Conservation (phyloP, 2,888 invertebrate genomes). For the Xylota sylvarum region DNA sequence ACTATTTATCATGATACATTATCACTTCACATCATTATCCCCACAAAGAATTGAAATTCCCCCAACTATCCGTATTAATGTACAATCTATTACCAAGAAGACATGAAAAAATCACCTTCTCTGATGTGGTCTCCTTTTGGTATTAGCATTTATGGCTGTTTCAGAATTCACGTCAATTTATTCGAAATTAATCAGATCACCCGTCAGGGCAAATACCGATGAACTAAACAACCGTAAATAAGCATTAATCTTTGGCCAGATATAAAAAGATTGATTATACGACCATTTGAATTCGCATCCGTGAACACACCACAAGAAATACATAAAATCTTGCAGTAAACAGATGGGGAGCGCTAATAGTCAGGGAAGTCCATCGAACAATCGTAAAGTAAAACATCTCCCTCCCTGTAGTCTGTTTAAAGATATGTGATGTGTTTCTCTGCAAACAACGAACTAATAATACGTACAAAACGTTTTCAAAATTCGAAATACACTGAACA, state of each 20-base stretch:
- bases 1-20: too few species aligned
- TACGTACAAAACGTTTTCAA: slow-evolving; percentile 15
- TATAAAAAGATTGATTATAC: slow-evolving; percentile 32
- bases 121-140: neutral
- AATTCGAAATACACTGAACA: slow-evolving; percentile 16
- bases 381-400: slow-evolving; percentile 22
- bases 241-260: slow-evolving; percentile 31
- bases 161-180: neutral
- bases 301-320: slow-evolving; percentile 26
- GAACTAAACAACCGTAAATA: slow-evolving; percentile 23
- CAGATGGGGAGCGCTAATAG: slow-evolving; percentile 15
- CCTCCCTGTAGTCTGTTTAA: slow-evolving; percentile 1
- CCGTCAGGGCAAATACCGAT: slow-evolving; percentile 11
- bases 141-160: neutral
- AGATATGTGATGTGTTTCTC: slow-evolving; percentile 15
- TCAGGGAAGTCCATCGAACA: slow-evolving; percentile 12
- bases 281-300: slow-evolving; percentile 14
- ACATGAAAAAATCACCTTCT: neutral
- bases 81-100: neutral
- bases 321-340: slow-evolving; percentile 46
- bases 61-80: too few species aligned
- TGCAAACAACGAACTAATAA: slow-evolving; percentile 3
- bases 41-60: too few species aligned
- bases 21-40: too few species aligned
- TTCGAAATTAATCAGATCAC: slow-evolving; percentile 17